Conservation (phyloP, 2,888 invertebrate species). For the Phyllotreta striolata region DNA sequence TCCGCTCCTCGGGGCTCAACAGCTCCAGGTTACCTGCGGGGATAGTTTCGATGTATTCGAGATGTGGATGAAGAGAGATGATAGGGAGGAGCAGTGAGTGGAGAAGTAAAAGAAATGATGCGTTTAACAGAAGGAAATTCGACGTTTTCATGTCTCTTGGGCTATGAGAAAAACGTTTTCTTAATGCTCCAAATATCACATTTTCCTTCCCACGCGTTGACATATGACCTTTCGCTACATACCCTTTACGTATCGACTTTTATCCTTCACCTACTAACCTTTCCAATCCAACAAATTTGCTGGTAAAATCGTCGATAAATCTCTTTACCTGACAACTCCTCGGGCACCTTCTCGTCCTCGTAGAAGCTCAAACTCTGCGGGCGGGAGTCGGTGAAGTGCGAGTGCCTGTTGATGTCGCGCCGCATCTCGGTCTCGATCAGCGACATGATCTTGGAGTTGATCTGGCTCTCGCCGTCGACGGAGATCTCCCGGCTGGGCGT, state of each 20-base stretch:
- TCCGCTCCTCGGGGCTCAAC: slow-evolving; percentile 60
- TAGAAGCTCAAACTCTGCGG: slow-evolving; percentile 62
- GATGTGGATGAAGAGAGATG: no score
- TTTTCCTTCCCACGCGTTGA: slow-evolving; percentile 14
- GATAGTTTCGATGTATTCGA: background rate
- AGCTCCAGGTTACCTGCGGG: slow-evolving; percentile 56
- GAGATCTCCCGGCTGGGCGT: slow-evolving; percentile 60
- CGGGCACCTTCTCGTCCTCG: slow-evolving; percentile 61
- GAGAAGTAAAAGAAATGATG: no score
- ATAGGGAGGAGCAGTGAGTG: no score
- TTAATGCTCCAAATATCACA: no score
- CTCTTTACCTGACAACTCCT: slow-evolving; percentile 61
- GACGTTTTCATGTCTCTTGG: no score
- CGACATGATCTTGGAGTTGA: slow-evolving; percentile 62
- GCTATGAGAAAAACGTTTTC: no score
- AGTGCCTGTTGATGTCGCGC: slow-evolving; percentile 58
- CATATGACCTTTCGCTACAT: slow-evolving; percentile 26
- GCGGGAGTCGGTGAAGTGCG: slow-evolving; percentile 60
- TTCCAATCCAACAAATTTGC: no score
- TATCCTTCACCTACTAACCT: slow-evolving; percentile 26
- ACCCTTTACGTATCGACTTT: background rate
- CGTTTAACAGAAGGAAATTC: no score
- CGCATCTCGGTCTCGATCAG: slow-evolving; percentile 60
- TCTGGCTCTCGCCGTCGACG: slow-evolving; percentile 67
- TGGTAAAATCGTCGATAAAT: no score